A percentile compares a stretch with the other conserved stretches of the same genome.
phyloP scores from a whole-genome alignment of 2,113 vertebrate genomes.

The Stomatorhinus ivindoensis region DNA sequence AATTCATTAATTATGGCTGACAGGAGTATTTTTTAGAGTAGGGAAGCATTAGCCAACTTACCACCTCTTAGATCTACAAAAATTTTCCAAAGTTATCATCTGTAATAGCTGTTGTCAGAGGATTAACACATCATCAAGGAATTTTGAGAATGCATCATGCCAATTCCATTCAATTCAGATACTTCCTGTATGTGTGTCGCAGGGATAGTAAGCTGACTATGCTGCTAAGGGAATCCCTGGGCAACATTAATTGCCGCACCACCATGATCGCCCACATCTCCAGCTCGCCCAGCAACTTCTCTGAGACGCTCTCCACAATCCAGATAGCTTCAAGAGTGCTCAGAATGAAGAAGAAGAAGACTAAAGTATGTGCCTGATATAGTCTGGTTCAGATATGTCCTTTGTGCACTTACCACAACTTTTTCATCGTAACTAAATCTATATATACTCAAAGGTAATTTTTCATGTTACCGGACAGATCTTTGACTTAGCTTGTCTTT shows the following conservation, averaged over 20 bases:
- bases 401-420: neutral
- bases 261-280: conserved; percentile 87
- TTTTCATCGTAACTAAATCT: neutral
- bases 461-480: neutral
- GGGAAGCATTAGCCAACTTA: conserved; percentile 41
- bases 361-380: conserved; percentile 67
- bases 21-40: conserved; percentile 51
- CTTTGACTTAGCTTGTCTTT: conserved; percentile 12
- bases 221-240: conserved; percentile 85
- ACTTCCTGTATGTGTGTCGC: conserved; percentile 38
- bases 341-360: conserved; percentile 85
- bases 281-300: conserved; percentile 64
- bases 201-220: conserved; percentile 90
- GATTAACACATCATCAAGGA: neutral
- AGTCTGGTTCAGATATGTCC: neutral
- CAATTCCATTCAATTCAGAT: neutral
- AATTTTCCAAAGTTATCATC: conserved; percentile 8
- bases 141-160: neutral
- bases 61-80: conserved; percentile 15
- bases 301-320: conserved; percentile 82
- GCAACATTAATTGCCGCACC: conserved; percentile 83
- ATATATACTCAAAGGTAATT: neutral
- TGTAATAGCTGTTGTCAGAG: neutral
- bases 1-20: conserved; percentile 28
- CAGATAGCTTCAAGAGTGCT: conserved; percentile 83